Evolutionary conservation across 1,140 invertebrate species (phyloP).

Genomic region (Drosophila setifemur): DNA sequence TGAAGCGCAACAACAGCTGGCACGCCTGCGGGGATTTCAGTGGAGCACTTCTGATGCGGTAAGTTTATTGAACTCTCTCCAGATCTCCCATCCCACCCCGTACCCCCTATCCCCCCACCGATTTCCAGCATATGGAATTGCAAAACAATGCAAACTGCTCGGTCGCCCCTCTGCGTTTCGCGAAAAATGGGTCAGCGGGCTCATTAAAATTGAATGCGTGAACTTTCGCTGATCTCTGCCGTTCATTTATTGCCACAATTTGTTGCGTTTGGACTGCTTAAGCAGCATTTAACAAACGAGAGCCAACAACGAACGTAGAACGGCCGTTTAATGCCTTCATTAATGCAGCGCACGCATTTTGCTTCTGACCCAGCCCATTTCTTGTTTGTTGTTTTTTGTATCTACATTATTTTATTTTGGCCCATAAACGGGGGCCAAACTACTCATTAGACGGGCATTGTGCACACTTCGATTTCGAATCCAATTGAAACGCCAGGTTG

Average conservation of each 20-base stretch:
- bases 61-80: slow-evolving; percentile 61
- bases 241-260: slow-evolving; percentile 55
- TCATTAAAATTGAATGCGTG: slow-evolving; percentile 54
- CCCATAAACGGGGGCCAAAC: slow-evolving; percentile 62
- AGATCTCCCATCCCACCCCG: neutral
- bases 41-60: slow-evolving; percentile 30
- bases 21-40: slow-evolving; percentile 40
- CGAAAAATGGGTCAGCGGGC: slow-evolving; percentile 50
- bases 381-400: neutral
- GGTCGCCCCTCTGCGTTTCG: neutral
- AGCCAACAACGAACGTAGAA: neutral
- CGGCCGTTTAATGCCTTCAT: slow-evolving; percentile 23
- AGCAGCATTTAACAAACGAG: slow-evolving; percentile 1
- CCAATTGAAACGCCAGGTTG: slow-evolving; percentile 67
- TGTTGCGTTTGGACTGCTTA: slow-evolving; percentile 44
- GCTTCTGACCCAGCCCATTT: neutral
- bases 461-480: slow-evolving; percentile 43
- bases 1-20: slow-evolving; percentile 71
- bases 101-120: neutral
- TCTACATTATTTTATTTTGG: slow-evolving; percentile 2
- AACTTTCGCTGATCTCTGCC: slow-evolving; percentile 64
- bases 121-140: slow-evolving; percentile 24
- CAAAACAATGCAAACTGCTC: slow-evolving; percentile 58
- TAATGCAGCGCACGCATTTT: slow-evolving; percentile 63
- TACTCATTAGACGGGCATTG: slow-evolving; percentile 68